Evolutionary conservation across 2,113 vertebrate species (phyloP).

Genomic region (Aramus guarauna): DNA sequence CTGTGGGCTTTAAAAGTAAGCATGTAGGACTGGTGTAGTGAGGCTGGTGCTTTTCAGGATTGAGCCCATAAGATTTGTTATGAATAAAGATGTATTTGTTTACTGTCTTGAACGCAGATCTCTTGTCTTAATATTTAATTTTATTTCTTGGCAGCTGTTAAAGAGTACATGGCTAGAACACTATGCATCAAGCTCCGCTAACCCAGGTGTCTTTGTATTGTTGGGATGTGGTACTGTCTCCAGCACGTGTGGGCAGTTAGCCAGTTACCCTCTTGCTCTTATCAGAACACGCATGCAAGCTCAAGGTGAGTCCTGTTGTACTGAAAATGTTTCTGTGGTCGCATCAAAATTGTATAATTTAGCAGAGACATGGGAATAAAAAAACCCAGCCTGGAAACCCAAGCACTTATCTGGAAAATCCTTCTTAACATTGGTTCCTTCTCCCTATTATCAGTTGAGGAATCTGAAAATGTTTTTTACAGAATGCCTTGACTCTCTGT

Average conservation of each 20-base stretch:
- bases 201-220: conserved; percentile 88
- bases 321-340: not conserved
- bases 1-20: not conserved
- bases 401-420: not conserved
- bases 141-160: conserved; percentile 76
- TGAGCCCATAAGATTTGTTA: not conserved
- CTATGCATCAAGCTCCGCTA: conserved; percentile 84
- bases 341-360: not conserved
- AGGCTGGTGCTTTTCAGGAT: not conserved
- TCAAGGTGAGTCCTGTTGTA: conserved; percentile 76
- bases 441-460: not conserved
- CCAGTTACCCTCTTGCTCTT: conserved; percentile 91
- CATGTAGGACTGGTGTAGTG: not conserved
- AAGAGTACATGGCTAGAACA: conserved; percentile 88
- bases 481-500: not conserved
- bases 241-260: conserved; percentile 90
- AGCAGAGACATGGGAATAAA: not conserved
- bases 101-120: not conserved
- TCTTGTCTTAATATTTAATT: not conserved
- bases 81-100: not conserved
- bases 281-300: conserved; percentile 94
- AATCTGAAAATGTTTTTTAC: not conserved
- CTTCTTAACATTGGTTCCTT: not conserved
- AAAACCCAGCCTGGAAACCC: not conserved
- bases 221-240: conserved; percentile 87